Conservation (phyloP, 1,140 invertebrate species). For the Drosophila eugracilis region DNA sequence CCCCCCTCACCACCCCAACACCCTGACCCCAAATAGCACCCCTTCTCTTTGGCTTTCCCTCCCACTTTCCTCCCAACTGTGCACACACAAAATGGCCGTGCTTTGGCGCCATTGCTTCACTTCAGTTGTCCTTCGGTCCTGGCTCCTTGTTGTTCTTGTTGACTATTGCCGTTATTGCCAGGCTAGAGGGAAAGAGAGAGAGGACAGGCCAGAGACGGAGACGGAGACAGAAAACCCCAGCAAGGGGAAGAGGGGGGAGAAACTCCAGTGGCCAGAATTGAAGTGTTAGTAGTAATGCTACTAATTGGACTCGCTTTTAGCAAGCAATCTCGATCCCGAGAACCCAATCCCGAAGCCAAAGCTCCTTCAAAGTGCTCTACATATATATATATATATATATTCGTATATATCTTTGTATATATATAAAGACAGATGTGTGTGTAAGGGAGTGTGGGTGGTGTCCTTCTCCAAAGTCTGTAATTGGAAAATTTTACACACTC, state of each 20-base stretch:
- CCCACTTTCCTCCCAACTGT: slow-evolving; percentile 24
- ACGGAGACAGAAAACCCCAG: not conserved
- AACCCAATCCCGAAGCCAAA: slow-evolving; percentile 17
- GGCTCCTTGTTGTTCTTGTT: slow-evolving; percentile 37
- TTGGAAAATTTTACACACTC: slow-evolving; percentile 83
- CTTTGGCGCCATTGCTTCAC: slow-evolving; percentile 77
- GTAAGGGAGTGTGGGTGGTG: slow-evolving; percentile 16
- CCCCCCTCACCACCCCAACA: not conserved
- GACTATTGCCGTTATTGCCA: slow-evolving; percentile 77
- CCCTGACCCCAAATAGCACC: no score
- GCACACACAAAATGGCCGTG: slow-evolving; percentile 80
- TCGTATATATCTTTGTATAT: no score
- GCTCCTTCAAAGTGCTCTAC: slow-evolving; percentile 51
- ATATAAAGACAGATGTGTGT: not conserved
- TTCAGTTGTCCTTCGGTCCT: slow-evolving; percentile 31
- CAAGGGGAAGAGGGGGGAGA: not conserved
- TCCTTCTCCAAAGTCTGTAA: slow-evolving; percentile 64
- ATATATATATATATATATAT: not conserved
- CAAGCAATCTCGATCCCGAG: slow-evolving; percentile 33
- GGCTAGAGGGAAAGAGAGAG: slow-evolving; percentile 11
- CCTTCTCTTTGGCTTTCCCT: slow-evolving; percentile 1
- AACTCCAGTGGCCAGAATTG: slow-evolving; percentile 62
- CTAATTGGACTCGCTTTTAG: slow-evolving; percentile 83
- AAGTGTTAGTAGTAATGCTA: slow-evolving; percentile 84
- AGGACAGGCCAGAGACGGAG: not conserved